These are phyloP conservation scores for Galbula dea DNA, from an alignment of 2,113 vertebrate genomes.

Conservation along the genomic window DNA sequence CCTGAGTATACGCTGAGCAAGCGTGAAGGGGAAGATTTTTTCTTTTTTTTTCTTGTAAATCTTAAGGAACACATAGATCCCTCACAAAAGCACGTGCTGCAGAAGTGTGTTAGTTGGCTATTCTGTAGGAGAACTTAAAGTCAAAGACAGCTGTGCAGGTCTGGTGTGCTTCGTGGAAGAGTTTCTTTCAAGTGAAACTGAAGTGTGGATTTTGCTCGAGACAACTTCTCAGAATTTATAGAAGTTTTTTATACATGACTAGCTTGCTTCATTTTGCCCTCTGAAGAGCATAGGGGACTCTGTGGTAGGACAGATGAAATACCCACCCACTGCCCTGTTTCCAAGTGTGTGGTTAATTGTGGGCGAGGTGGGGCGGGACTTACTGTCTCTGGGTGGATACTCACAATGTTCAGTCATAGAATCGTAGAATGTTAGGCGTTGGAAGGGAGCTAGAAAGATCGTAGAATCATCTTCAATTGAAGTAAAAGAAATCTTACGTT, in stretches of 20 bases:
- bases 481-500: no score
- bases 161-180: rapidly evolving
- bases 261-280: rapidly evolving
- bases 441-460: no score
- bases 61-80: rapidly evolving
- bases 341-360: neutral
- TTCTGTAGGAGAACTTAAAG: neutral
- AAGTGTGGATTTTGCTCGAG: neutral
- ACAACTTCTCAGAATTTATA: no score
- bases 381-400: no score
- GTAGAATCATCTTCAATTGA: no score
- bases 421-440: no score
- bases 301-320: neutral
- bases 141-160: neutral
- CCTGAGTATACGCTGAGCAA: no score
- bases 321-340: neutral
- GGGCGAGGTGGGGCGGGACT: no score
- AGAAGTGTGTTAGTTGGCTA: neutral
- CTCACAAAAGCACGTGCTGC: neutral
- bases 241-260: neutral
- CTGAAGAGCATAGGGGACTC: no score
- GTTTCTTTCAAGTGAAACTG: neutral
- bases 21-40: neutral
- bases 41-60: neutral
- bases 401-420: no score